Conservation (phyloP, 2,113 vertebrate species). For the Barnardius zonarius region DNA sequence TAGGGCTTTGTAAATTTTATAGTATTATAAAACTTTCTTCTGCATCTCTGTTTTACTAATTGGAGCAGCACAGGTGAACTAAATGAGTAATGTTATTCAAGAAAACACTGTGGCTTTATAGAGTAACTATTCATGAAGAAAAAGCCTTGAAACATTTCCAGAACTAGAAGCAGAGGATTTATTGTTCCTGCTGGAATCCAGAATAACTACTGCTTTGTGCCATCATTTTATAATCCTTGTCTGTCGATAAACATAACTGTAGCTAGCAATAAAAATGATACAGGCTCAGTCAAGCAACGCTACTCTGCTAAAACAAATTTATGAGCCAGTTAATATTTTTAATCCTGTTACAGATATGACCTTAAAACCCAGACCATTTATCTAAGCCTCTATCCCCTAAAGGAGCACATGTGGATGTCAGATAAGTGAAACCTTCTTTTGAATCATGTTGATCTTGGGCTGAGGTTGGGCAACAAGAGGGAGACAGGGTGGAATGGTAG, state of each 20-base stretch:
- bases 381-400: slow-evolving; percentile 28
- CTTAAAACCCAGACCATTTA: slow-evolving; percentile 40
- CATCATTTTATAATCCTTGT: slow-evolving; percentile 68
- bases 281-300: slow-evolving; percentile 29
- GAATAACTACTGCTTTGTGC: slow-evolving; percentile 67
- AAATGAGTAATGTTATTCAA: slow-evolving; percentile 21
- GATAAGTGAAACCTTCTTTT: slow-evolving; percentile 36
- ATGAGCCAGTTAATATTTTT: slow-evolving; percentile 61
- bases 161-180: slow-evolving; percentile 63
- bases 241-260: slow-evolving; percentile 70
- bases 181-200: slow-evolving; percentile 64
- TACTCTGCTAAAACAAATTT: slow-evolving; percentile 56
- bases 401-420: slow-evolving; percentile 25
- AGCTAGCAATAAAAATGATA: slow-evolving; percentile 61
- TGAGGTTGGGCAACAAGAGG: background rate
- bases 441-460: slow-evolving; percentile 32
- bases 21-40: background rate
- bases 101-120: slow-evolving; percentile 30
- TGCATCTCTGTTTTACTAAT: background rate
- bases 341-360: slow-evolving; percentile 64
- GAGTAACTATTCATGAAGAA: slow-evolving; percentile 54
- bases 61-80: background rate
- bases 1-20: background rate
- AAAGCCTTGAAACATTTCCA: slow-evolving; percentile 68
- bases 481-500: background rate